phyloP scores from a whole-genome alignment of 2,113 vertebrate species.

The Nestor notabilis region DNA sequence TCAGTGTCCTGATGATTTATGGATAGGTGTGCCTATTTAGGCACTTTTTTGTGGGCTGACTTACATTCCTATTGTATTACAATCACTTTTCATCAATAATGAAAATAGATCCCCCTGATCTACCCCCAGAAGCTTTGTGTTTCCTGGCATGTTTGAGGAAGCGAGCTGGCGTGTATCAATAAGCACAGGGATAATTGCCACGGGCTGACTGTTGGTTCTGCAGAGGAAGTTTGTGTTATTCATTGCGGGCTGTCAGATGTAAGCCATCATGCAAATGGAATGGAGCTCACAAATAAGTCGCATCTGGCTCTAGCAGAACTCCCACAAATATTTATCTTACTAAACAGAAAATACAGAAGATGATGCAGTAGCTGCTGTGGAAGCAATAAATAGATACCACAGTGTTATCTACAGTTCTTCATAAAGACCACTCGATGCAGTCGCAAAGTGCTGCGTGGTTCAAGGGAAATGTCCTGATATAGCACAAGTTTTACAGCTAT shows the following conservation, averaged over 20 bases:
- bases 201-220: background rate
- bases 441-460: background rate
- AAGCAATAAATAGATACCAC: background rate
- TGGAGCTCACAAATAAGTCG: background rate
- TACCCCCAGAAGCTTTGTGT: background rate
- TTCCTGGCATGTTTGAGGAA: background rate
- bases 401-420: background rate
- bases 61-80: background rate
- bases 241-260: background rate
- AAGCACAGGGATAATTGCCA: background rate
- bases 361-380: background rate
- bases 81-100: background rate
- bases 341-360: background rate
- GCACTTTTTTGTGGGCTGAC: background rate
- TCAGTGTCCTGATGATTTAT: background rate
- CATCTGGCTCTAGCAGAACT: background rate
- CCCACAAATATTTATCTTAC: background rate
- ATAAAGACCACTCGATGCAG: background rate
- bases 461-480: too few relatives aligned
- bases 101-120: background rate
- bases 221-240: background rate
- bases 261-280: background rate
- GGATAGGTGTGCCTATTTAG: background rate
- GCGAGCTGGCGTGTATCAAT: background rate
- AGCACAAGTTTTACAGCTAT: background rate